These are phyloP conservation scores for Omphaloscelis lunosa DNA, from an alignment of 2,888 invertebrate species.

Conservation along the genomic window DNA sequence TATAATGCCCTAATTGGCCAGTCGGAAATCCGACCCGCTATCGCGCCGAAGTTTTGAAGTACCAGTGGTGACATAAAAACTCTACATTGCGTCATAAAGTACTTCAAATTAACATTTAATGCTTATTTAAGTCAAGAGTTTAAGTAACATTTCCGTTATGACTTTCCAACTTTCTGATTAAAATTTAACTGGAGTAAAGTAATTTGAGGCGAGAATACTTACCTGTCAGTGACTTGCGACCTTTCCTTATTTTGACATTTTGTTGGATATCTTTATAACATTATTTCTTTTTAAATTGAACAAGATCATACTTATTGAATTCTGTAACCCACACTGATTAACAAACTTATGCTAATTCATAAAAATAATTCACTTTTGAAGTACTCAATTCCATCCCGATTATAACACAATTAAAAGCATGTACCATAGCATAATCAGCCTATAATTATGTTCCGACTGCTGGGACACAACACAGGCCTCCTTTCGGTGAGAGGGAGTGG, in stretches of 20 bases:
- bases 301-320: no score
- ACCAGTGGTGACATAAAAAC: conserved; percentile 48
- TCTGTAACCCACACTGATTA: no score
- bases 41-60: conserved; percentile 21
- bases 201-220: background rate
- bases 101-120: conserved; percentile 41
- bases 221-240: conserved; percentile 19
- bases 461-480: no score
- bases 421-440: no score
- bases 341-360: background rate
- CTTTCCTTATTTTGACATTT: conserved; percentile 41
- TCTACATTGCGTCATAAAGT: conserved; percentile 52
- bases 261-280: background rate
- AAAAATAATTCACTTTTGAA: background rate
- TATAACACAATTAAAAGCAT: no score
- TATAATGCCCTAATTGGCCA: conserved; percentile 43
- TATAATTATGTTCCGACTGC: no score
- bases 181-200: conserved; percentile 49
- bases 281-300: background rate
- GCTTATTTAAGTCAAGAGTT: conserved; percentile 42
- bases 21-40: conserved; percentile 56
- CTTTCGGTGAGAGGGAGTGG: no score
- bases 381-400: background rate
- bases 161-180: conserved; percentile 61
- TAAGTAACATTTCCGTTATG: conserved; percentile 53